Conservation (phyloP, 2,113 vertebrate species). For the Eleginops maclovinus region DNA sequence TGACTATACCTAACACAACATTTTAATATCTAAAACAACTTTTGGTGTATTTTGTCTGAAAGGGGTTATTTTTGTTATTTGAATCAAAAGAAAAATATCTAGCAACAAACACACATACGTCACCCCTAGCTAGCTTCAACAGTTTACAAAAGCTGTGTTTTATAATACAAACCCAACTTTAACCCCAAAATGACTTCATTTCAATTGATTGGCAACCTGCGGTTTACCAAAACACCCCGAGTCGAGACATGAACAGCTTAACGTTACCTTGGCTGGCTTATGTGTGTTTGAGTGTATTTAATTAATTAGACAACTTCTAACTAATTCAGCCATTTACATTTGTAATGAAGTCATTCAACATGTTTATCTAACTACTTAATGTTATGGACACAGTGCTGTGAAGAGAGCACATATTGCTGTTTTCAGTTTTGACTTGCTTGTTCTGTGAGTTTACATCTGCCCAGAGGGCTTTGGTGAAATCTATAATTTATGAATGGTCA, state of each 20-base stretch:
- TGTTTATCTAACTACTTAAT: neutral
- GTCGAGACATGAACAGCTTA: neutral
- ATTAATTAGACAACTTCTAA: neutral
- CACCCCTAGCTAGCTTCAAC: neutral
- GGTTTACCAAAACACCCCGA: neutral
- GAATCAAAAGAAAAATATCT: neutral
- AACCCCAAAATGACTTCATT: neutral
- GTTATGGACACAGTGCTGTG: neutral
- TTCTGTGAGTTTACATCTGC: neutral
- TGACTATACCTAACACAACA: neutral
- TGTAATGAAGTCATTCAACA: neutral
- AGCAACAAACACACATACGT: neutral
- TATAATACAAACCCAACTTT: neutral
- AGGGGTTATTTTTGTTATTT: neutral
- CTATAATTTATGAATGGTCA: constrained; percentile 28
- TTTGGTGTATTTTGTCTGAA: neutral
- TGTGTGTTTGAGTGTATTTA: neutral
- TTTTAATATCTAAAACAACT: neutral
- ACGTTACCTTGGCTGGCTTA: neutral
- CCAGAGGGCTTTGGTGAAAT: neutral
- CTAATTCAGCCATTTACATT: neutral
- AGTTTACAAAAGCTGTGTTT: neutral
- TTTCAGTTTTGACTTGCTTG: neutral
- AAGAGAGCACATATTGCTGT: neutral
- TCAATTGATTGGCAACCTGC: neutral